Base-by-base conservation (phyloP, 2,888 invertebrate species). In the Ophion costatus region DNA sequence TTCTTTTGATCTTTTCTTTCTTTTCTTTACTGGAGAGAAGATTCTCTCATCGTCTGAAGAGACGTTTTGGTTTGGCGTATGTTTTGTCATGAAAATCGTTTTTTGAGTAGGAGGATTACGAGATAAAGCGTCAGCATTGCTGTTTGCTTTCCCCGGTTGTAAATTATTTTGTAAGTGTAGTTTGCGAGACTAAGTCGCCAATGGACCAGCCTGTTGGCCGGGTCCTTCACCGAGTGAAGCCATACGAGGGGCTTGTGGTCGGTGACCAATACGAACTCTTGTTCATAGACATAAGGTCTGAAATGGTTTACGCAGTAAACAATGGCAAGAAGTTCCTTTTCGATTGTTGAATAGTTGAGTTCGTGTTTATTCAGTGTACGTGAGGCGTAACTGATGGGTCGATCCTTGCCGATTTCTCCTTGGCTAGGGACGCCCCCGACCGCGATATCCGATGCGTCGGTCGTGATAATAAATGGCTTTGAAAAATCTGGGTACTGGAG, bases 361-460 rank as follows among this genome's bases (percentile, higher is more conserved):
- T 90, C 89, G 0, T 86, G 70, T 14, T 64, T n/a, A 0, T 74
- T 80, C 1, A 90, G 56, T 2, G 85, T 69, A 22, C 85, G 69
- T 9, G 77, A 80, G 3, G 91, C 87, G 75, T 90, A 92, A 29
- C 89, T 89, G 10, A 92, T 87, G 0, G 90, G 91, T 70, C 87
- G 79, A 81, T 88, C 84, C 20, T 86, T 75, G 79, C 91, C 89
- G 73, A 91, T 75, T 69, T 89, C 2, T 33, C 87, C 88, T 86
- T 92, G 92, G 1, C 86, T 84, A n/a, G 91, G 70, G 0, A 92
- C 90, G 5, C 86, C 89, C 0, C 91, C 92, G 1, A 91, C 76
- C 1, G 91, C 91, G 38, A 67, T 86, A 2, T 24, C 24, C 2
- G 24, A 24, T 24, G 24, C 24, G 24, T 24, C 24, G 24, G 24